Conservation (phyloP, 2,797 vertebrate genomes). For the Clarias fuscus region DNA sequence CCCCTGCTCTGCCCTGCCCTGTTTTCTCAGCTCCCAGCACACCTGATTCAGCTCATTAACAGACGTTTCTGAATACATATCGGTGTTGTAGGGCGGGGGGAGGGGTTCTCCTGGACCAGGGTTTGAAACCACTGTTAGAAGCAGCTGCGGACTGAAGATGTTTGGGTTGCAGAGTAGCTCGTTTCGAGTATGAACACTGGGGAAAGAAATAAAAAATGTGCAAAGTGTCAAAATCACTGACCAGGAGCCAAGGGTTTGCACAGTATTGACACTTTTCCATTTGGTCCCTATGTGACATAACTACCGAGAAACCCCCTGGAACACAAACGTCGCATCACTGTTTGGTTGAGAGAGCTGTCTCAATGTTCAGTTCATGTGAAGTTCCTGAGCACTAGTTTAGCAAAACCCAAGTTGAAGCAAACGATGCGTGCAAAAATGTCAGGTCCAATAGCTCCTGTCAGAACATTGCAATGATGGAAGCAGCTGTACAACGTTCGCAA, state of each 20-base stretch:
- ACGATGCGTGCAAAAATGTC: constrained; percentile 69
- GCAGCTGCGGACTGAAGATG: background rate
- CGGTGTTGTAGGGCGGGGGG: no score
- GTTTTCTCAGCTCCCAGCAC: no score
- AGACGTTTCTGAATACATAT: no score
- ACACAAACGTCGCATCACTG: background rate
- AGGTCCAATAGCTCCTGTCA: constrained; percentile 13
- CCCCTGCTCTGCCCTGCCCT: no score
- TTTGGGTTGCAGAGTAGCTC: background rate
- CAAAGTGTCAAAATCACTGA: no score
- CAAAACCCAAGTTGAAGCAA: constrained; percentile 30
- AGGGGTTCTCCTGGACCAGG: no score
- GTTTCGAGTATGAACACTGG: background rate
- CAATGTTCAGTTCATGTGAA: background rate
- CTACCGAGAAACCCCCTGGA: background rate
- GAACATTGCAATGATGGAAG: background rate
- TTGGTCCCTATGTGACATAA: background rate
- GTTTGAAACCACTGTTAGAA: no score
- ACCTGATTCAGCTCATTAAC: no score
- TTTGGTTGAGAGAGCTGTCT: background rate
- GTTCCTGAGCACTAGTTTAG: background rate
- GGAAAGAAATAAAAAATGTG: background rate
- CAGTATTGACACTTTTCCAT: background rate
- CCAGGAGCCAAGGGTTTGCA: background rate
- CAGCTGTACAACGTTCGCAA: constrained; percentile 23